Conservation (phyloP, 2,888 invertebrate species). For the Drosophila pseudotakahashii region DNA sequence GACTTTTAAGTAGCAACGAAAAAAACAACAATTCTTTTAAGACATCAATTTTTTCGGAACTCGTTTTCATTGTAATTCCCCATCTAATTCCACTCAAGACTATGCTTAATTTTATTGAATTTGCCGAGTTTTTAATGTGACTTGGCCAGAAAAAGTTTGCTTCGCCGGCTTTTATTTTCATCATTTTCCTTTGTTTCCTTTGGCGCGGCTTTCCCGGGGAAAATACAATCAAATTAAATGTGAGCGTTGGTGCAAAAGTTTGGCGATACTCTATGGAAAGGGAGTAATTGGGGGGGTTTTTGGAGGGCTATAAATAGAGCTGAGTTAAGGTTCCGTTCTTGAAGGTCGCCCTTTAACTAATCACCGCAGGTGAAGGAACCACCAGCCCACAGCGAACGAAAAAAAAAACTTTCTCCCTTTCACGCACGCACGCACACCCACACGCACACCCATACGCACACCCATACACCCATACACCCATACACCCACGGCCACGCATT, state of each 20-base stretch:
- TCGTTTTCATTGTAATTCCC: slow-evolving; percentile 19
- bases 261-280: slow-evolving; percentile 12
- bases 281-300: background rate
- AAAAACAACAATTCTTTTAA: background rate
- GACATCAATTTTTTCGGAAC: no score
- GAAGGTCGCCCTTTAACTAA: slow-evolving; percentile 23
- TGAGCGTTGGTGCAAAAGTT: slow-evolving; percentile 19
- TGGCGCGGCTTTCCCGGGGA: slow-evolving; percentile 1
- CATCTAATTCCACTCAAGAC: slow-evolving; percentile 61
- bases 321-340: slow-evolving; percentile 5
- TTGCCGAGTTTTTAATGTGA: slow-evolving; percentile 51
- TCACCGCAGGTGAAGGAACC: background rate
- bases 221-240: slow-evolving; percentile 33
- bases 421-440: slow-evolving; percentile 16
- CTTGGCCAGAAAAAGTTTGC: slow-evolving; percentile 11
- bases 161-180: slow-evolving; percentile 6
- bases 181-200: slow-evolving; percentile 11
- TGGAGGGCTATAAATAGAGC: slow-evolving; percentile 24
- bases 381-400: background rate
- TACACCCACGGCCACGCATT: background rate
- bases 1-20: background rate
- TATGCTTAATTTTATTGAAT: slow-evolving; percentile 49
- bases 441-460: background rate
- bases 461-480: background rate
- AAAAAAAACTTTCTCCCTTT: background rate